phyloP scores from a whole-genome alignment of 2,113 vertebrate genomes.

The Chaetops frenatus region DNA sequence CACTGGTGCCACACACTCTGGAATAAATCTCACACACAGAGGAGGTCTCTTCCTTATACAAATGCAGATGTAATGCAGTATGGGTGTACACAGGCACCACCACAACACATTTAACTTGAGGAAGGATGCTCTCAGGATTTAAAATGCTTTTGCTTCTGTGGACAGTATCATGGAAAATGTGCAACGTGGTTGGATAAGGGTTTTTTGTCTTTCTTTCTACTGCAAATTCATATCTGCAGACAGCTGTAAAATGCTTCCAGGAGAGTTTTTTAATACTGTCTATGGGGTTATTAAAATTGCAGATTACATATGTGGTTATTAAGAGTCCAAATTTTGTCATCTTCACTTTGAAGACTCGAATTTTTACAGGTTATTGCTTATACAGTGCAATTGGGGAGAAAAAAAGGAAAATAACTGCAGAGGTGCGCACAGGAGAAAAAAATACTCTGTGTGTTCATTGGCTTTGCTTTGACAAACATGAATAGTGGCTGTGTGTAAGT shows the following conservation, averaged over 20 bases:
- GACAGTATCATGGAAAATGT: neutral
- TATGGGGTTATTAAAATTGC: neutral
- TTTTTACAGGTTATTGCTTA: neutral
- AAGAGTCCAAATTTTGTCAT: neutral
- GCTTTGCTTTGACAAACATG: neutral
- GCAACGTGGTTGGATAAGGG: neutral
- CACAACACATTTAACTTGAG: neutral
- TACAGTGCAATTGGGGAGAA: neutral
- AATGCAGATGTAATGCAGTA: constrained; percentile 52
- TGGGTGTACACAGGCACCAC: neutral
- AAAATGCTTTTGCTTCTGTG: neutral
- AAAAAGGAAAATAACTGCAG: neutral
- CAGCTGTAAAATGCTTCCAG: neutral
- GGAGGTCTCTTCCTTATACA: neutral
- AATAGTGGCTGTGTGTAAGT: neutral
- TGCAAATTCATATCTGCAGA: neutral
- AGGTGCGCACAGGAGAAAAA: neutral
- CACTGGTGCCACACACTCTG: neutral
- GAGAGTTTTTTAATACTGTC: neutral
- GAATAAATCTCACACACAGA: neutral
- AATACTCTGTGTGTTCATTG: neutral
- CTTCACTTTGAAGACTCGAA: neutral
- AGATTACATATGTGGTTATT: neutral
- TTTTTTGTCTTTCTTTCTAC: neutral
- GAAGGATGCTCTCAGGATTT: neutral